Evolutionary conservation across 2,888 invertebrate genomes (phyloP).

Genomic region (Amorpha juglandis): DNA sequence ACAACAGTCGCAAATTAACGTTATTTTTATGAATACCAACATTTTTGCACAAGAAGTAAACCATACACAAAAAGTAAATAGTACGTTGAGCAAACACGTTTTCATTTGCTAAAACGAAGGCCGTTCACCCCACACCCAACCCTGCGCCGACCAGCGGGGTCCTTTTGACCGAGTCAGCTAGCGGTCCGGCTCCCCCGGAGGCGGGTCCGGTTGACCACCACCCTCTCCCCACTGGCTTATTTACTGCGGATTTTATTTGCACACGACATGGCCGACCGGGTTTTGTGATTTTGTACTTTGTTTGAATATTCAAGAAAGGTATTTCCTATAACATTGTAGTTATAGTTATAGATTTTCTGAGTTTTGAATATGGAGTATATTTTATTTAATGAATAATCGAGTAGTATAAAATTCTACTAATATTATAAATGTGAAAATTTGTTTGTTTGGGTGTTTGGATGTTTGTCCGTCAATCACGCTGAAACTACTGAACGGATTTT

Average conservation of each 20-base stretch:
- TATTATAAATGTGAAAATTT: too few species aligned
- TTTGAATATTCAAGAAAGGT: not conserved
- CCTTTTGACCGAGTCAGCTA: constrained; percentile 41
- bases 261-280: constrained; percentile 62
- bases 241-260: constrained; percentile 73
- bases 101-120: constrained; percentile 28
- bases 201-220: constrained; percentile 76
- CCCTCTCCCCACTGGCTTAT: constrained; percentile 61
- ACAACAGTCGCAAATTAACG: not conserved
- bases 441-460: too few species aligned
- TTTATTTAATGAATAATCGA: too few species aligned
- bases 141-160: constrained; percentile 38
- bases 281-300: constrained; percentile 17
- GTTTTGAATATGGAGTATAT: too few species aligned
- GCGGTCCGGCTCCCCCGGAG: constrained; percentile 43
- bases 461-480: too few species aligned
- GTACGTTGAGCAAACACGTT: constrained; percentile 8
- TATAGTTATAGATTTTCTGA: too few species aligned
- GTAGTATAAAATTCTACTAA: too few species aligned
- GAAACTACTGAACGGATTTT: too few species aligned
- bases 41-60: not conserved
- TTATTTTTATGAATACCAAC: not conserved
- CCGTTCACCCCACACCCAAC: constrained; percentile 32
- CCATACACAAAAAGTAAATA: constrained; percentile 4
- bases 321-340: too few species aligned